Percentiles rank a stretch among this genome's conserved stretches.
Conservation (phyloP, 2,113 vertebrate genomes). For the Phasianus colchicus region DNA sequence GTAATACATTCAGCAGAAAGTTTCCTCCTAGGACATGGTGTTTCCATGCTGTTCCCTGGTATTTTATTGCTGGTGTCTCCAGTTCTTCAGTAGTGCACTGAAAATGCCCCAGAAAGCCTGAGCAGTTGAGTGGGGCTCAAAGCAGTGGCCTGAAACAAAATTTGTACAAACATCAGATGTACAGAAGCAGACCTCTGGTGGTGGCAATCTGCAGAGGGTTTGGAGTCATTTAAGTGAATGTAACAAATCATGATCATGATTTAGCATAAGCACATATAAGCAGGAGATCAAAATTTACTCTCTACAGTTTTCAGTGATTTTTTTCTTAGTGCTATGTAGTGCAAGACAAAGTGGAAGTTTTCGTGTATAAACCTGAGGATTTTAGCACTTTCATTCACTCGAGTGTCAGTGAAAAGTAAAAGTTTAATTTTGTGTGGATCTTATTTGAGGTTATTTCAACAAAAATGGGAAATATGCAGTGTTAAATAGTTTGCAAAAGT, state of each 20-base stretch:
- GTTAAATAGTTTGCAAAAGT: neutral
- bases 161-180: neutral
- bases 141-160: neutral
- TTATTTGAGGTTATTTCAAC: neutral
- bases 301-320: neutral
- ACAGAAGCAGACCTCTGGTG: neutral
- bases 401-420: neutral
- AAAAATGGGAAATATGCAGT: neutral
- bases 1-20: conserved; percentile 17
- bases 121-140: neutral
- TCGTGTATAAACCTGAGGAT: neutral
- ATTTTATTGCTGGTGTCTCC: neutral
- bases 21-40: neutral
- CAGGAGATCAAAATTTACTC: neutral
- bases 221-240: neutral
- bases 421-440: neutral
- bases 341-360: neutral
- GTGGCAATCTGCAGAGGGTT: neutral
- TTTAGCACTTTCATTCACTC: neutral
- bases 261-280: neutral
- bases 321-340: neutral
- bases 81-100: neutral
- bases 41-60: neutral
- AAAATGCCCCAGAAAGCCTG: neutral
- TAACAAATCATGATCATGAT: neutral